These are phyloP conservation scores for Mormyrus proboscirostris DNA, from an alignment of 2,797 vertebrate genomes.

Conservation along the genomic window DNA sequence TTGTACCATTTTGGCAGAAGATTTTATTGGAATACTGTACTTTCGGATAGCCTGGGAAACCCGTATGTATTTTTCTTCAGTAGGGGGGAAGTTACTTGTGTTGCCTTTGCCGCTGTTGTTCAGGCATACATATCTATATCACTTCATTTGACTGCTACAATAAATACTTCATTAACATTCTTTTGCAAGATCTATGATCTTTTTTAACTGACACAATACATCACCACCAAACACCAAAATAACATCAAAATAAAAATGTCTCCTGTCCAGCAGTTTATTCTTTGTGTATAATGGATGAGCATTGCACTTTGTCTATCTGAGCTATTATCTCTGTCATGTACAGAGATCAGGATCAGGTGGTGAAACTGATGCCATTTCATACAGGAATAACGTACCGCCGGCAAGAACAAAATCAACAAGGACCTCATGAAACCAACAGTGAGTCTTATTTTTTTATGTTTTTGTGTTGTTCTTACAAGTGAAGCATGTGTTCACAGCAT, in stretches of 20 bases:
- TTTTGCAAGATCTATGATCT: not conserved
- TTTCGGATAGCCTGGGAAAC: not conserved
- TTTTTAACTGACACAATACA: not conserved
- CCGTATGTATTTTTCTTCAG: not conserved
- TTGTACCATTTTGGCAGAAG: not conserved
- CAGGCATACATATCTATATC: not conserved
- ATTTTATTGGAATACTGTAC: not conserved
- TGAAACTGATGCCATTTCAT: conserved; percentile 32
- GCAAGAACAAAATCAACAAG: not conserved
- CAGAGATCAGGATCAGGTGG: conserved; percentile 34
- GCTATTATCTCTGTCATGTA: not conserved
- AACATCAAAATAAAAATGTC: not conserved
- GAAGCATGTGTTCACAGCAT: not conserved
- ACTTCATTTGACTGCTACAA: not conserved
- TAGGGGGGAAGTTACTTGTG: not conserved
- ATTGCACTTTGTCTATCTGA: not conserved
- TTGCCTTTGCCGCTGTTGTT: not conserved
- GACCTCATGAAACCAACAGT: conserved; percentile 30
- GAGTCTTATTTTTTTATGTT: conserved; percentile 15
- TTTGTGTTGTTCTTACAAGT: not conserved
- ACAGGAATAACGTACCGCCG: conserved; percentile 26
- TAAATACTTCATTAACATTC: not conserved
- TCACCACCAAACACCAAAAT: not conserved
- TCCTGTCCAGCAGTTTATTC: not conserved
- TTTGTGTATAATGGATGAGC: not conserved